phyloP scores from a whole-genome alignment of 2,888 invertebrate species.

The Pyrochroa serraticornis region DNA sequence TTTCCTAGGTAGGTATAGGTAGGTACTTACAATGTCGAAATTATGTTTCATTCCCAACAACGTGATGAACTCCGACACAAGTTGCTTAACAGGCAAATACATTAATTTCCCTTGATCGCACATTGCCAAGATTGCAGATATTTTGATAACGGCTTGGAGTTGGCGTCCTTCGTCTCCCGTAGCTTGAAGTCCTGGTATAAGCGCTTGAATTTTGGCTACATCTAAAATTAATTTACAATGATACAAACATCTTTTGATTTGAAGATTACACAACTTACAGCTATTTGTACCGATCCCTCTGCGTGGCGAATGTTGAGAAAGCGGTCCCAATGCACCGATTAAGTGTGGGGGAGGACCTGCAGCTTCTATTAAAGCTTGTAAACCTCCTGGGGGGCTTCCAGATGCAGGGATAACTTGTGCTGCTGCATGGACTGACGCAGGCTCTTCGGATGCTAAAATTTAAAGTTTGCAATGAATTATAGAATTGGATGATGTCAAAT shows the following conservation, averaged over 20 bases:
- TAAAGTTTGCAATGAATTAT: no score
- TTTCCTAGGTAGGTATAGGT: no score
- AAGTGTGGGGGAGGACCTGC: slow-evolving; percentile 95
- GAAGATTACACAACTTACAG: slow-evolving; percentile 58
- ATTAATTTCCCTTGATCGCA: slow-evolving; percentile 98
- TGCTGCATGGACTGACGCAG: slow-evolving; percentile 56
- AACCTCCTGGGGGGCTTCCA: slow-evolving; percentile 65
- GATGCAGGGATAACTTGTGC: slow-evolving; percentile 53
- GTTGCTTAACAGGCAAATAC: slow-evolving; percentile 98
- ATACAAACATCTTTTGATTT: slow-evolving; percentile 1
- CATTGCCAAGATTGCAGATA: slow-evolving; percentile 99
- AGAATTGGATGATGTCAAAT: no score
- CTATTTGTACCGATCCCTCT: slow-evolving; percentile 90
- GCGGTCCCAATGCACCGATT: slow-evolving; percentile 92
- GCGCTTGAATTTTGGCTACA: slow-evolving; percentile 91
- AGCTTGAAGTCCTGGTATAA: slow-evolving; percentile 90
- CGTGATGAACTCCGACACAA: slow-evolving; percentile 92
- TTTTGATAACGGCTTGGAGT: slow-evolving; percentile 94
- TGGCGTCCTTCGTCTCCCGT: slow-evolving; percentile 95
- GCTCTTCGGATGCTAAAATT: slow-evolving; percentile 52
- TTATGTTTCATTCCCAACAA: slow-evolving; percentile 96
- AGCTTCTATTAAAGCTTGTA: slow-evolving; percentile 93
- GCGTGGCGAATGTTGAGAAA: slow-evolving; percentile 95
- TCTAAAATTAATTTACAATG: slow-evolving; percentile 44
- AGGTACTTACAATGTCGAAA: slow-evolving; percentile 90